phyloP scores from a whole-genome alignment of 2,888 invertebrate species.

The Atrina japonica region DNA sequence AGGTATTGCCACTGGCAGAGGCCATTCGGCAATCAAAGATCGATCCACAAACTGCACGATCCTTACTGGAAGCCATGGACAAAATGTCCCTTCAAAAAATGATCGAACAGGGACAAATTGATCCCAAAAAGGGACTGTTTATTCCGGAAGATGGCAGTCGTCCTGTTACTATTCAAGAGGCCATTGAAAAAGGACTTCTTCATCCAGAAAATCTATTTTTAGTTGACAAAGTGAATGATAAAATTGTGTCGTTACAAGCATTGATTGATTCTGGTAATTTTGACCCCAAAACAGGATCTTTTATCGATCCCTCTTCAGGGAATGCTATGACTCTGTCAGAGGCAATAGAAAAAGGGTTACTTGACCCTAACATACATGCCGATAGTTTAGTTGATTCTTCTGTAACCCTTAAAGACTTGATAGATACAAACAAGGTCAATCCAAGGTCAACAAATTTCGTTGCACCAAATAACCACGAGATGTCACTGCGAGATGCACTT shows the following conservation, averaged over 20 bases:
- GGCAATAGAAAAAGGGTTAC: conserved; percentile 89
- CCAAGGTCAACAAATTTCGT: conserved; percentile 69
- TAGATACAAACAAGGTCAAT: conserved; percentile 72
- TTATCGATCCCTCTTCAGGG: conserved; percentile 85
- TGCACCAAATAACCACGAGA: conserved; percentile 82
- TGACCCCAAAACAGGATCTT: conserved; percentile 84
- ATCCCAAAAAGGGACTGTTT: conserved; percentile 80
- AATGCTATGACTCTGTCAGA: conserved; percentile 84
- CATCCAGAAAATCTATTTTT: conserved; percentile 74
- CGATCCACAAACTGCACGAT: conserved; percentile 65
- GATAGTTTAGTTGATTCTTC: conserved; percentile 71
- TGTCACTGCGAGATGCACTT: conserved; percentile 84
- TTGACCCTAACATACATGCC: conserved; percentile 69
- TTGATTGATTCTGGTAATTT: conserved; percentile 81
- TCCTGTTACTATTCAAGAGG: conserved; percentile 86
- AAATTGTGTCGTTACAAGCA: conserved; percentile 70
- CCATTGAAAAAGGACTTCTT: conserved; percentile 85
- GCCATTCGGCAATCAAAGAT: conserved; percentile 71
- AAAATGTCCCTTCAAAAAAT: conserved; percentile 78
- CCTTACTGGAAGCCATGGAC: conserved; percentile 75
- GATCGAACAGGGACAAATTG: conserved; percentile 77
- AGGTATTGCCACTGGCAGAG: conserved; percentile 64
- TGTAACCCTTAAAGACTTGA: conserved; percentile 69
- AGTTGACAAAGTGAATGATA: conserved; percentile 73
- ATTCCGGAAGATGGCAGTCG: conserved; percentile 79